Evolutionary conservation across 2,113 vertebrate species (phyloP), one percentile per base, ranked within the genome.

Genomic region (Oreotrochilus melanogaster): DNA sequence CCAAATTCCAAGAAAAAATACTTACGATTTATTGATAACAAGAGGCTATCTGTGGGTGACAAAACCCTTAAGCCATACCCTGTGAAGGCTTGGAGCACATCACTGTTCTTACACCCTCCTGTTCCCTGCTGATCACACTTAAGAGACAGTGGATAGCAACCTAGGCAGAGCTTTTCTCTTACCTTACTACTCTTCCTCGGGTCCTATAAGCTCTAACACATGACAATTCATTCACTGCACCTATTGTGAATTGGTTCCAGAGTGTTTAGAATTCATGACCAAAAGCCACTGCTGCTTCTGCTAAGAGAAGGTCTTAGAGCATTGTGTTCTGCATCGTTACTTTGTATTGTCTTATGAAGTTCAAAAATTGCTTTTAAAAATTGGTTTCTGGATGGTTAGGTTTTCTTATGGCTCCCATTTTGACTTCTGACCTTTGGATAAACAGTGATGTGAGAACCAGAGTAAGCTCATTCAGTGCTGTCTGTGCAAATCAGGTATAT

Each of bases 281-380:
- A 28, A 66, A 90, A 90, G 31, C 30, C 8, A 11, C 30, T 66
- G 42, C 18, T 64, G 16, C 57, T 74, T 74, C 47, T 82, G 14
- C 13, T 60, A 11, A 45, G 39, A 71, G 37, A 28, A 51, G 16
- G 37, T 87, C 80, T 65, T 82, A 43, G 48, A 82, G 24, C 35
- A 35, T 30, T 0, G 1, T 53, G 43, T 72, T 69, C 48, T 82
- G n/a, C 58, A 57, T 47, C 0, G 0, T 57, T 93, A 60, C 18
- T 57, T 90, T 86, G 31, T 50, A 8, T 78, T 69, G 64, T 53
- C 57, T 78, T 70, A 50, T 5, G n/a, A 54, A 0, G 10, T 66
- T 86, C 50, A 92, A 92, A 95, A 92, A 62, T 51, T 66, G 18
- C 71, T 62, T 88, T 56, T 64, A 88, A 88, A 81, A 72, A 30